Conservation (phyloP, 2,797 vertebrate genomes). For the Pseudotriccus pelzelni region DNA sequence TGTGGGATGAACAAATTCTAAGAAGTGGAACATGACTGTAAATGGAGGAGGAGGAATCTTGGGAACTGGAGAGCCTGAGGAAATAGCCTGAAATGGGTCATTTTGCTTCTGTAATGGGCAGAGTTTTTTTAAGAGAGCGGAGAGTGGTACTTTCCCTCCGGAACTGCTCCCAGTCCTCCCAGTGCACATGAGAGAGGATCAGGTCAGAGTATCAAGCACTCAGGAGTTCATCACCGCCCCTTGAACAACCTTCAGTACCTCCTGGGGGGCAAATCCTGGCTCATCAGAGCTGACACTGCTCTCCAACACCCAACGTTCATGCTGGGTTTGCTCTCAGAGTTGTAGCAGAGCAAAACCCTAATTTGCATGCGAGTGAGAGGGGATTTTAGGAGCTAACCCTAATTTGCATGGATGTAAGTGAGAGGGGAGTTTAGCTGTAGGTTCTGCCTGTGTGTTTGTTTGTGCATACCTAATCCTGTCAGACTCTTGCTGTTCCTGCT, state of each 20-base stretch:
- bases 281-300: not conserved
- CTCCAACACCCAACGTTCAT: not conserved
- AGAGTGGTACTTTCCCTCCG: not conserved
- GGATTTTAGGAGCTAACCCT: not conserved
- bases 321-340: not conserved
- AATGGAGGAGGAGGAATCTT: not conserved
- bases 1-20: not conserved
- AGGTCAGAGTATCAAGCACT: not conserved
- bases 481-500: not conserved
- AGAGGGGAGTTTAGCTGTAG: not conserved
- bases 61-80: not conserved
- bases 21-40: not conserved
- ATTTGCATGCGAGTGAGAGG: not conserved
- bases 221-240: not conserved
- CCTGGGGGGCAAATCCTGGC: not conserved
- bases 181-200: fast-evolving
- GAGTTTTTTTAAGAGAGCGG: not conserved
- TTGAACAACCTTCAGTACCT: not conserved
- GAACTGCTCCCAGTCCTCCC: not conserved
- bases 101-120: not conserved
- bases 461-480: not conserved
- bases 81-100: not conserved
- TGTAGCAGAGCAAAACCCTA: not conserved
- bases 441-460: not conserved
- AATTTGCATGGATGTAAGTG: not conserved